phyloP scores from a whole-genome alignment of 1,140 invertebrate species.

The Druon quercuslanigerum region DNA sequence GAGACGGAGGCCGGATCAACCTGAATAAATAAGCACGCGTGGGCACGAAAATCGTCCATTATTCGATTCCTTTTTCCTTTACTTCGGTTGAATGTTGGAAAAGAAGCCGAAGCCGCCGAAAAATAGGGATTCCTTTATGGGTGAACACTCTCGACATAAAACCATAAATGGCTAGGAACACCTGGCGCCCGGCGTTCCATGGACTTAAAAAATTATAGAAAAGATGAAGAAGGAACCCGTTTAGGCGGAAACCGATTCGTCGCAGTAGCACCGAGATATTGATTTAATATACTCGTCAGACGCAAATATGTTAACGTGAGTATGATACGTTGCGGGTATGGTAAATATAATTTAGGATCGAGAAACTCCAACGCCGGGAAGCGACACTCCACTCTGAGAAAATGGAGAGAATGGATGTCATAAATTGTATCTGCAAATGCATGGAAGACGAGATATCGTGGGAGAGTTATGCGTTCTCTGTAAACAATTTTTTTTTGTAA shows the following conservation, averaged over 20 bases:
- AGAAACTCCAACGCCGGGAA: conserved; percentile 18
- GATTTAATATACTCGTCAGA: conserved; percentile 30
- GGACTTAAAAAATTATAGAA: conserved; percentile 49
- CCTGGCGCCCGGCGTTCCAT: conserved; percentile 49
- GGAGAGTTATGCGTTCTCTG: conserved; percentile 25
- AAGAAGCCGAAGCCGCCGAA: conserved; percentile 45
- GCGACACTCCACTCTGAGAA: conserved; percentile 27
- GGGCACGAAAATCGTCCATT: conserved; percentile 48
- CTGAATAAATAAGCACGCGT: conserved; percentile 55
- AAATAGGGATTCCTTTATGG: conserved; percentile 46
- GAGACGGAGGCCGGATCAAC: conserved; percentile 43
- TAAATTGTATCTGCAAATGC: conserved; percentile 29
- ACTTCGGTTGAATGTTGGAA: conserved; percentile 25
- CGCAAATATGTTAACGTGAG: conserved; percentile 21
- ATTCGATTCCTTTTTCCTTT: conserved; percentile 41
- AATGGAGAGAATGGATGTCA: conserved; percentile 31
- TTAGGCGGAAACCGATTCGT: conserved; percentile 36
- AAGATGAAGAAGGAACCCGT: conserved; percentile 16
- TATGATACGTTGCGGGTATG: conserved; percentile 4
- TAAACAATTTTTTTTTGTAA: conserved; percentile 24
- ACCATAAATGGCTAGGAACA: conserved; percentile 45
- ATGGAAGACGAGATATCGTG: conserved; percentile 30
- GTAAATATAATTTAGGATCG: conserved; percentile 19
- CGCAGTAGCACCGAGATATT: conserved; percentile 13
- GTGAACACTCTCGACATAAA: conserved; percentile 31